Percentiles rank a stretch among this genome's conserved stretches.
Conservation (phyloP, 2,113 vertebrate species). For the Bagarius yarrelli region DNA sequence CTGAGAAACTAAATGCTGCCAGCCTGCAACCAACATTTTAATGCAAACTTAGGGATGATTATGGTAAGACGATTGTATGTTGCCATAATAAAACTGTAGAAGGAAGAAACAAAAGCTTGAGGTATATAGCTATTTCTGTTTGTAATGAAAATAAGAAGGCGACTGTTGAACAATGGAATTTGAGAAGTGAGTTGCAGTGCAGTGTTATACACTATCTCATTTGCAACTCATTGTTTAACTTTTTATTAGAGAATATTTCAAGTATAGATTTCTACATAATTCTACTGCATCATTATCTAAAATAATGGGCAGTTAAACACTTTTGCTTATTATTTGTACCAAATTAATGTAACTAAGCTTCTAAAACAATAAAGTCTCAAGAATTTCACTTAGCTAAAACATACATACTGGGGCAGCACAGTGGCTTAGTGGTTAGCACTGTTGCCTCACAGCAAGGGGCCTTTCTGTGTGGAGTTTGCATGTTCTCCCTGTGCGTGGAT, state of each 20-base stretch:
- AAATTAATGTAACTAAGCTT: neutral
- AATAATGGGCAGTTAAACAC: neutral
- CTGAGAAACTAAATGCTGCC: constrained; percentile 21
- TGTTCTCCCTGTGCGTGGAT: too few species aligned
- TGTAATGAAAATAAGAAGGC: neutral
- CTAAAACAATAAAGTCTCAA: neutral
- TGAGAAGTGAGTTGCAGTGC: neutral
- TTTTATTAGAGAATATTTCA: neutral
- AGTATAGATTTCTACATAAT: neutral
- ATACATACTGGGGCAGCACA: neutral
- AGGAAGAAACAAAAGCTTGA: constrained; percentile 1
- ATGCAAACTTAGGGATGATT: constrained; percentile 24
- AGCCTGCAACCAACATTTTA: constrained; percentile 17
- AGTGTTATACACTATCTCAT: neutral
- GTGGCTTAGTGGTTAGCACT: too few species aligned
- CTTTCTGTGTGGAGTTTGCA: too few species aligned
- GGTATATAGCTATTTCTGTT: neutral
- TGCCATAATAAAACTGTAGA: constrained; percentile 36
- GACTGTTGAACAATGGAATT: neutral
- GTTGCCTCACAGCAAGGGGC: too few species aligned
- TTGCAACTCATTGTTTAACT: neutral
- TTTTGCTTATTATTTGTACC: too few species aligned
- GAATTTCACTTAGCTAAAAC: neutral
- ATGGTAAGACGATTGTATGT: constrained; percentile 8
- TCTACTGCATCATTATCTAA: neutral